Percentiles rank a stretch among this genome's conserved stretches.
These are phyloP conservation scores for Zoanthus gigantus DNA, from an alignment of 92 coral and sea anemone species.

Conservation along the genomic window DNA sequence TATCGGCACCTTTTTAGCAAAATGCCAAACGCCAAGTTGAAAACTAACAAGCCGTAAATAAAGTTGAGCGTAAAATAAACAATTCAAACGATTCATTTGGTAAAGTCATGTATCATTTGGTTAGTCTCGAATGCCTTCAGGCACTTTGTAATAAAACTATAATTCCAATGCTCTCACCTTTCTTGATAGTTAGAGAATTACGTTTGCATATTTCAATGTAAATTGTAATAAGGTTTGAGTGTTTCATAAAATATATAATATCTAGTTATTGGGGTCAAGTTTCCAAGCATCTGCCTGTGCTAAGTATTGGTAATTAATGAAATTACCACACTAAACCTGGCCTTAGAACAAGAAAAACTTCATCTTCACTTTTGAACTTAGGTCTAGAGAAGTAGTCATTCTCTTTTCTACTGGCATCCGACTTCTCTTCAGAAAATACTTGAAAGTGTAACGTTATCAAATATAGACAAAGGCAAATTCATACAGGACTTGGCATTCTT, in stretches of 20 bases:
- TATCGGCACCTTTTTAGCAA: conserved; percentile 58
- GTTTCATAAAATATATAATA: background rate
- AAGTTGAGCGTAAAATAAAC: conserved; percentile 4
- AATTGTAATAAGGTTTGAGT: conserved; percentile 14
- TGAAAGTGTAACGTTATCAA: background rate
- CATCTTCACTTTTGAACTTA: background rate
- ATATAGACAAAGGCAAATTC: background rate
- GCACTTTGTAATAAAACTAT: background rate
- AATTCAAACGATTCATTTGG: background rate
- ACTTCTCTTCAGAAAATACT: background rate
- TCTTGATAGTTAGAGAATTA: conserved; percentile 40
- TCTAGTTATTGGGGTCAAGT: conserved; percentile 15
- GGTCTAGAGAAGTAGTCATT: background rate
- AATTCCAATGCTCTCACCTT: conserved; percentile 8
- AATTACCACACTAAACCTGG: conserved; percentile 65
- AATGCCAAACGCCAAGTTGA: conserved; percentile 32
- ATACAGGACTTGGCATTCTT: background rate
- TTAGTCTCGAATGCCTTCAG: background rate
- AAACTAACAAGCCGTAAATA: conserved; percentile 14
- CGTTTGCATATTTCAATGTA: conserved; percentile 1
- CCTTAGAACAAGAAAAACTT: background rate
- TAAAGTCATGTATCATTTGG: background rate
- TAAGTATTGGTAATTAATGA: conserved; percentile 57
- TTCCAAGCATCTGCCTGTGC: conserved; percentile 26
- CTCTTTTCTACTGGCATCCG: background rate